A percentile compares a stretch with the other conserved stretches of the same genome.
Evolutionary conservation across 2,113 vertebrate genomes (phyloP).

Genomic region (Urocynchramus pylzowi): DNA sequence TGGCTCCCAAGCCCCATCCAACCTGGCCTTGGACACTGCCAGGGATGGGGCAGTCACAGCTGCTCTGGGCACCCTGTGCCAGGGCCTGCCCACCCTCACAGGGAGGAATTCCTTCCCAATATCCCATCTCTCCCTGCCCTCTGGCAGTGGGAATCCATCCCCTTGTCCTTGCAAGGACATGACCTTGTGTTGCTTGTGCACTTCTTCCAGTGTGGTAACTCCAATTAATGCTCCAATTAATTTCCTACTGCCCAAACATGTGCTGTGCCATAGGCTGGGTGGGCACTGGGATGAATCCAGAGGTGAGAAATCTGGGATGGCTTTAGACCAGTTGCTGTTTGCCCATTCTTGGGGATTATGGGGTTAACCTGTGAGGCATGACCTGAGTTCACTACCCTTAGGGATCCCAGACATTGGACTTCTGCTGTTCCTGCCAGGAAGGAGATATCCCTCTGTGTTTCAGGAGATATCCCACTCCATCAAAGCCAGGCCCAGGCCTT

Average conservation of each 20-base stretch:
- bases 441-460: background rate
- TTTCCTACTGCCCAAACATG: accelerated
- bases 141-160: background rate
- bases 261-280: background rate
- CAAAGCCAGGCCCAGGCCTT: background rate
- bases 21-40: accelerated
- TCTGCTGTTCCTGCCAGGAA: background rate
- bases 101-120: background rate
- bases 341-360: background rate
- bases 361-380: accelerated
- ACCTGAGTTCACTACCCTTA: background rate
- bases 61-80: background rate
- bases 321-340: background rate
- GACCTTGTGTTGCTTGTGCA: background rate
- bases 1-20: background rate
- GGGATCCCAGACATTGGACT: background rate
- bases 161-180: background rate
- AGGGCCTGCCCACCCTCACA: background rate
- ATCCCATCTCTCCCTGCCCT: accelerated
- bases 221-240: background rate
- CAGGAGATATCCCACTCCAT: background rate
- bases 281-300: accelerated
- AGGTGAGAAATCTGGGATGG: background rate
- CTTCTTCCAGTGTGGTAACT: background rate
- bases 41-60: background rate